Conservation (phyloP, 2,797 vertebrate genomes). For the Enteromius anoplus region DNA sequence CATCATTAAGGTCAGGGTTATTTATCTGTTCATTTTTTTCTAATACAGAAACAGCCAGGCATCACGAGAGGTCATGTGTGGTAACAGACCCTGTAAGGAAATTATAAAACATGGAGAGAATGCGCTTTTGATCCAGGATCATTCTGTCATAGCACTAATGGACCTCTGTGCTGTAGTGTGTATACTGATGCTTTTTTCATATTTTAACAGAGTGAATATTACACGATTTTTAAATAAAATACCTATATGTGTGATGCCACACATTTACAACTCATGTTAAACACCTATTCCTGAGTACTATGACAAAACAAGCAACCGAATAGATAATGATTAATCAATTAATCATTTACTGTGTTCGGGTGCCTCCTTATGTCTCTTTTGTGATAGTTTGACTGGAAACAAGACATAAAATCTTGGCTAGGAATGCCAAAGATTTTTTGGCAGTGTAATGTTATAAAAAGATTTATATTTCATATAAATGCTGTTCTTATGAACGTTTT, state of each 20-base stretch:
- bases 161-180: neutral
- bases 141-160: neutral
- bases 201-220: neutral
- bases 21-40: slow-evolving; percentile 54
- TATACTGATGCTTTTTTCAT: neutral
- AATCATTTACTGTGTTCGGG: no score
- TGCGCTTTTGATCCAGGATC: slow-evolving; percentile 28
- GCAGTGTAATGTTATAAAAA: neutral
- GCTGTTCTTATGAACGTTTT: neutral
- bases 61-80: slow-evolving; percentile 46
- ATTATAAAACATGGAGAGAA: slow-evolving; percentile 41
- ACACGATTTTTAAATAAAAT: neutral
- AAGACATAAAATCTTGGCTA: no score
- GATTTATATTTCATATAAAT: neutral
- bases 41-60: slow-evolving; percentile 32
- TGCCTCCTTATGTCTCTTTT: no score
- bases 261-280: neutral
- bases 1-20: slow-evolving; percentile 59
- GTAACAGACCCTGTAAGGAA: slow-evolving; percentile 37
- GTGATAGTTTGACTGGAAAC: no score
- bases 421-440: no score
- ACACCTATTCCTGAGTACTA: neutral
- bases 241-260: neutral
- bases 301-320: neutral
- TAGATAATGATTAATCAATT: neutral